phyloP scores from a whole-genome alignment of 2,113 vertebrate species.

The Archocentrus centrarchus region DNA sequence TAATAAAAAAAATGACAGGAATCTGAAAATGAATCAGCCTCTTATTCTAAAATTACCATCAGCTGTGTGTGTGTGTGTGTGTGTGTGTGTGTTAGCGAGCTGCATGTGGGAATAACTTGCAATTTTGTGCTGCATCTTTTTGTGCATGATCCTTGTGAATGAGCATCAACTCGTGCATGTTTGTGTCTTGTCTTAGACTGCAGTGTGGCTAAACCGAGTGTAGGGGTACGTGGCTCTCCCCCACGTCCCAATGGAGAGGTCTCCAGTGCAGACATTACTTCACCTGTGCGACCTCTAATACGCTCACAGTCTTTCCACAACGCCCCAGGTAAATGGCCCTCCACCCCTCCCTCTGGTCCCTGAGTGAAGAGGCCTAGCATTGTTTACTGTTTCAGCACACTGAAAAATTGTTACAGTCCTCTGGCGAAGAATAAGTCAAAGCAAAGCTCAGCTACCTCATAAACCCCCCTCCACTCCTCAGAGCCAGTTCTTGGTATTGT shows the following conservation, averaged over 20 bases:
- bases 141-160: conserved; percentile 29
- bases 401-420: conserved; percentile 51
- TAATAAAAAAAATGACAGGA: not conserved
- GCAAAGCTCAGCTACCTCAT: conserved; percentile 43
- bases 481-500: conserved; percentile 72
- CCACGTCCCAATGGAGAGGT: conserved; percentile 61
- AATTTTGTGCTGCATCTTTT: not conserved
- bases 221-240: conserved; percentile 47
- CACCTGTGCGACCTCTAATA: conserved; percentile 66
- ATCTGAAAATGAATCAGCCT: not conserved
- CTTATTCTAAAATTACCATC: not conserved
- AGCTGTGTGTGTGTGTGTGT: not conserved
- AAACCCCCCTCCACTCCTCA: conserved; percentile 36
- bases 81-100: not conserved
- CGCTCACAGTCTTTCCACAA: conserved; percentile 80
- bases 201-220: conserved; percentile 71
- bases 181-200: conserved; percentile 78
- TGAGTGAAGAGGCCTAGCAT: conserved; percentile 45
- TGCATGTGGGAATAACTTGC: conserved; percentile 28
- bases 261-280: conserved; percentile 65
- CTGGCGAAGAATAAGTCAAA: conserved; percentile 60
- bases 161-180: conserved; percentile 47
- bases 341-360: conserved; percentile 20
- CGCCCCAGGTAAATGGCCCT: conserved; percentile 73
- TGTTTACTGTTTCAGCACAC: conserved; percentile 68